Base-by-base conservation (phyloP, 2,113 vertebrate species). In the Lontra canadensis region DNA sequence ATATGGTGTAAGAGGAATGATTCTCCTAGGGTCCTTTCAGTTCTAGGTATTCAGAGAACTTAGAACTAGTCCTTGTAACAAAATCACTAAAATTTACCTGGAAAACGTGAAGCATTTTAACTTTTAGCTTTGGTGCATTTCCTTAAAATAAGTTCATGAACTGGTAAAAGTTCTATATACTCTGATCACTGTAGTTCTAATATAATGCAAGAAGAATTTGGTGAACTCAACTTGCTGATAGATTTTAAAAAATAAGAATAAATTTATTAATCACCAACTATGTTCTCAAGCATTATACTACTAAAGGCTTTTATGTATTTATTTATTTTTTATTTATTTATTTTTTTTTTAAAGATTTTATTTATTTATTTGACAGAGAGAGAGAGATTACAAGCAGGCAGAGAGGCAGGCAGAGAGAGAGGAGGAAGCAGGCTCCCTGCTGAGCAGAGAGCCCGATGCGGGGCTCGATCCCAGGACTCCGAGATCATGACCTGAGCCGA, bases 241-340 rank as follows among this genome's bases (percentile, higher is more conserved):
- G 14, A 93, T 84, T 96, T 96, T 55, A 34, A 52, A 96, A 96
- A 91, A 42, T 59, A 96, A 82, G 52, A 89, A 90, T 79, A 55
- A 4, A 90, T 65, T 94, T 90, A 97, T 59, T 67, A 80, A 87
- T 94, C 36, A 86, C 20, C 9, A 57, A 82, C 61, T 63, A 73
- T 79, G n/a, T 83, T 97, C 69, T 90, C 42, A 92, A 96, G 73
- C 42, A 96, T 76, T 52, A 79, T 34, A 83, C 36, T 90, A 87
- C 21, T 67, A 94, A 57, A 80, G 17, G 42, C 52, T 55, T 18
- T 55, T 55, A 55, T 55, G 18, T 55, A 55, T 52, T 52, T 52
- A 52, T 52, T 52, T 52, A 18, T 52, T 39, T 42, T 42, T 42
- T 42, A 49, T 49, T 49, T 49, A 42, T 42, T 42, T 42, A 42